These are phyloP conservation scores for Triplophysa yarkandensis DNA, from an alignment of 2,797 vertebrate species.

Conservation along the genomic window DNA sequence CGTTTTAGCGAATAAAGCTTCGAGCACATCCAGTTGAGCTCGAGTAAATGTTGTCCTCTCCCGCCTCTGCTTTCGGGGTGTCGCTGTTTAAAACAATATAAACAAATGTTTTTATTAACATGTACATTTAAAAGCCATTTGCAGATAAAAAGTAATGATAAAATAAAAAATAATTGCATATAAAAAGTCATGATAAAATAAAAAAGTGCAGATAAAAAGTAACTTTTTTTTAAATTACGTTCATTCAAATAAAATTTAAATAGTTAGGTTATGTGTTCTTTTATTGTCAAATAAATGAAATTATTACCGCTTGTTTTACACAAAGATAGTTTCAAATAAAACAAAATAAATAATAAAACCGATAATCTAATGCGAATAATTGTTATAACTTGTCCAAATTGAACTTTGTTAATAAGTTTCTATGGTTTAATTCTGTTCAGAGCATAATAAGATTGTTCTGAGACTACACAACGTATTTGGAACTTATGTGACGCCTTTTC, in stretches of 20 bases:
- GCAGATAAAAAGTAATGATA: not conserved
- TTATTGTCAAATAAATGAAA: not conserved
- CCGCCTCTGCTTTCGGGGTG: constrained; percentile 94
- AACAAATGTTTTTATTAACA: constrained; percentile 2
- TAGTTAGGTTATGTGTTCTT: too few relatives aligned
- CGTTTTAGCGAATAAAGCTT: constrained; percentile 96
- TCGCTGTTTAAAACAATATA: constrained; percentile 75
- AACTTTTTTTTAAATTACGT: too few relatives aligned
- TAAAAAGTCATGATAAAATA: not conserved
- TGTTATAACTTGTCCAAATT: too few relatives aligned
- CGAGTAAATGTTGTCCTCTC: constrained; percentile 97
- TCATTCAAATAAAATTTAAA: too few relatives aligned
- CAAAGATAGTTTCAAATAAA: not conserved
- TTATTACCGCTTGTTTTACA: not conserved
- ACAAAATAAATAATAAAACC: not conserved
- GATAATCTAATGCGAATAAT: too few relatives aligned
- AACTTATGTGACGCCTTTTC: not conserved
- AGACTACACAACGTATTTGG: not conserved
- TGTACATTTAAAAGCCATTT: not conserved
- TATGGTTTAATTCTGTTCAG: not conserved
- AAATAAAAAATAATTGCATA: too few relatives aligned
- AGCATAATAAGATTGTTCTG: not conserved
- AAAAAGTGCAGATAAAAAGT: too few relatives aligned
- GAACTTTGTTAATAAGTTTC: too few relatives aligned
- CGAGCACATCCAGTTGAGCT: constrained; percentile 93